Percentiles rank a stretch among this genome's conserved stretches.
phyloP scores from a whole-genome alignment of 2,113 vertebrate species.

The Montifringilla adamsi region DNA sequence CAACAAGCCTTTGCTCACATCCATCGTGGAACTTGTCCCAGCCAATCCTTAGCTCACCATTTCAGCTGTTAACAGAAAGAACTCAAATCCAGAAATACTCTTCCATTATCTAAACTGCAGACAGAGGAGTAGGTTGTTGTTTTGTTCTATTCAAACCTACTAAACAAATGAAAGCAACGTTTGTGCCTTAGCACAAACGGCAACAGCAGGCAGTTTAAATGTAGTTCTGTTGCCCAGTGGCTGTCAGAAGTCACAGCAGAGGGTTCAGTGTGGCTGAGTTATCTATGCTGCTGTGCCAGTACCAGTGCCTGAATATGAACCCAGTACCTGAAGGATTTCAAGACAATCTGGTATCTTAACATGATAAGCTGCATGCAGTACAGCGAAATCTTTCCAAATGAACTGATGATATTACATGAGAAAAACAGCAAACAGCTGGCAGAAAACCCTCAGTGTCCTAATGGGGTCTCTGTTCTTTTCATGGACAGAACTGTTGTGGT shows the following conservation, averaged over 20 bases:
- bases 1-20: not conserved
- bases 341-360: not conserved
- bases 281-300: not conserved
- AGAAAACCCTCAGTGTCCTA: not conserved
- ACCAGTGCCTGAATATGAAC: not conserved
- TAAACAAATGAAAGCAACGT: not conserved
- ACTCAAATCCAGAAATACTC: not conserved
- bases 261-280: not conserved
- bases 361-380: not conserved
- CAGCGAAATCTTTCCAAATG: not conserved
- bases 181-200: not conserved
- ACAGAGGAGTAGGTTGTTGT: not conserved
- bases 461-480: not conserved
- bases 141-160: not conserved
- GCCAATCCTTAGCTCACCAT: not conserved
- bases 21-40: not conserved
- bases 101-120: not conserved
- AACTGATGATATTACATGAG: not conserved
- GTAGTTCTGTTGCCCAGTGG: fast-evolving
- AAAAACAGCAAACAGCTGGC: not conserved
- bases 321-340: not conserved
- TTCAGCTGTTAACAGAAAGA: not conserved
- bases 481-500: not conserved
- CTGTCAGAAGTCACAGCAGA: not conserved
- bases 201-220: not conserved